Evolutionary conservation across 2,797 vertebrate genomes (phyloP).

Genomic region (Acridotheres tristis): DNA sequence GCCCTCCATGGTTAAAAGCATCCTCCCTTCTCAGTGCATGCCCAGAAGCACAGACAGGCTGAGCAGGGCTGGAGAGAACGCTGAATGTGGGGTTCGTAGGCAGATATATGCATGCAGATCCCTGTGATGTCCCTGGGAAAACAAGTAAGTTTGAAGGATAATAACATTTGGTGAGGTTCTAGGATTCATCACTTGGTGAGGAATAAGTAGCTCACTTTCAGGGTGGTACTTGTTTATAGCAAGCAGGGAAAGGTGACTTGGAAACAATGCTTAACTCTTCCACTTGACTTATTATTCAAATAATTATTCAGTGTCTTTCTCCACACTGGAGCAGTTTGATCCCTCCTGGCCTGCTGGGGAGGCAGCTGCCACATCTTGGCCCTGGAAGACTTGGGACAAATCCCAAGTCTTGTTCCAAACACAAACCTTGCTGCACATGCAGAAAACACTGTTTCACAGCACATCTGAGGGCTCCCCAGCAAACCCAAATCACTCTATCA

Average conservation of each 20-base stretch:
- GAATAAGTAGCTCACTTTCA: not conserved
- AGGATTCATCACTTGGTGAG: not conserved
- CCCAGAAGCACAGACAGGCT: not conserved
- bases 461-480: not conserved
- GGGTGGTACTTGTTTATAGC: rapidly evolving
- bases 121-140: not conserved
- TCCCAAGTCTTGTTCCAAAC: not conserved
- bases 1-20: not conserved
- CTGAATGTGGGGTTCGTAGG: not conserved
- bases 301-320: not conserved
- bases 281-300: not conserved
- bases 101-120: rapidly evolving
- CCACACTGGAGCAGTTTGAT: not conserved
- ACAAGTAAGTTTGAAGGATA: not conserved
- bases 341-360: not conserved
- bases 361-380: not conserved
- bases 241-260: not conserved
- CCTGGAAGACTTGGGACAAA: not conserved
- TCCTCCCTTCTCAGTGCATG: not conserved
- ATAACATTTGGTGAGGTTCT: not conserved
- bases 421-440: rapidly evolving
- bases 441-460: not conserved
- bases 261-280: not conserved
- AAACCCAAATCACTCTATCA: not conserved
- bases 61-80: not conserved